Conservation (phyloP, 1,140 invertebrate species). For the Oscheius sp. region DNA sequence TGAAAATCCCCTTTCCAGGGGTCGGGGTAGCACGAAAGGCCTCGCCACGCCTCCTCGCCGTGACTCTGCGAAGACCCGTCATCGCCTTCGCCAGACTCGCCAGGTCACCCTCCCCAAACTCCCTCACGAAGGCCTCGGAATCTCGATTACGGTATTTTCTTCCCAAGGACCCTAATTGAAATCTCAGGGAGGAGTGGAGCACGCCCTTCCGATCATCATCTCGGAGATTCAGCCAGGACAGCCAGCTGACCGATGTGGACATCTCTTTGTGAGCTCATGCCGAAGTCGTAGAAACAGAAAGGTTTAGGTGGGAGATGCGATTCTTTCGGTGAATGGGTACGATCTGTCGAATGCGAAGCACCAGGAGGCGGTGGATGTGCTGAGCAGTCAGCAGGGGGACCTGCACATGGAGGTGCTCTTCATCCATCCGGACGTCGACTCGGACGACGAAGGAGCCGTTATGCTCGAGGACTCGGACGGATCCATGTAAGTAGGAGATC, state of each 20-base stretch:
- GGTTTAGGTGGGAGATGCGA: constrained; percentile 78
- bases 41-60: constrained; percentile 26
- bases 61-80: constrained; percentile 44
- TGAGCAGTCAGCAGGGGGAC: constrained; percentile 48
- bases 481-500: constrained; percentile 30
- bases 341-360: constrained; percentile 70
- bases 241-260: constrained; percentile 69
- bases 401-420: constrained; percentile 52
- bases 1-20: constrained; percentile 6
- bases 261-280: constrained; percentile 1
- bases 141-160: constrained; percentile 70
- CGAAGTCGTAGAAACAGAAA: constrained; percentile 60
- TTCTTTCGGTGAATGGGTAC: constrained; percentile 75
- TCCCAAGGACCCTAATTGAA: background rate
- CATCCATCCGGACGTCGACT: constrained; percentile 48
- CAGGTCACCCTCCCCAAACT: constrained; percentile 67
- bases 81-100: constrained; percentile 64
- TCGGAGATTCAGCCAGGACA: constrained; percentile 77
- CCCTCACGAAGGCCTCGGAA: constrained; percentile 74
- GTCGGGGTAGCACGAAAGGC: constrained; percentile 35
- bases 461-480: constrained; percentile 47
- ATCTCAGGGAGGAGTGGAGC: constrained; percentile 74
- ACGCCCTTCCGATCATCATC: constrained; percentile 80
- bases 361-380: constrained; percentile 54
- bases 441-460: constrained; percentile 52